Evolutionary conservation across 2,888 invertebrate genomes (phyloP).

Genomic region (Volucella zonaria): DNA sequence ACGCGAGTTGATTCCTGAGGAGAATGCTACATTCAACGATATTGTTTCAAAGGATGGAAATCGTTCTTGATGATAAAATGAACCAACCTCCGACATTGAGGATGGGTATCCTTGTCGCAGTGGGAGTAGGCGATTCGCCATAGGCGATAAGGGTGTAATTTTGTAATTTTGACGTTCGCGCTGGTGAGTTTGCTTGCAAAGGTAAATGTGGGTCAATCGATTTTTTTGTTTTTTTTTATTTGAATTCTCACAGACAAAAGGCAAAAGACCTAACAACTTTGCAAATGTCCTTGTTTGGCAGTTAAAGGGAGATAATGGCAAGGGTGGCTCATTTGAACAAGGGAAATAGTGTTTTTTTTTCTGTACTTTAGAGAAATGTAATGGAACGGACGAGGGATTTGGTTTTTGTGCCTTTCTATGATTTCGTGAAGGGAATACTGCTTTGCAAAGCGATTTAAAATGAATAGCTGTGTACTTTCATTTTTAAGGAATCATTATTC

Average conservation of each 20-base stretch:
- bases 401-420: no score
- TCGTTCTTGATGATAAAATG: constrained; percentile 43
- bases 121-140: neutral
- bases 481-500: no score
- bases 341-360: neutral
- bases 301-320: constrained; percentile 39
- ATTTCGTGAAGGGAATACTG: no score
- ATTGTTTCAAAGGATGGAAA: constrained; percentile 58
- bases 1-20: constrained; percentile 13
- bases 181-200: constrained; percentile 34
- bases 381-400: neutral
- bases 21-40: constrained; percentile 36
- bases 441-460: no score
- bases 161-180: constrained; percentile 18
- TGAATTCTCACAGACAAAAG: neutral
- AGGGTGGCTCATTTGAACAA: constrained; percentile 34
- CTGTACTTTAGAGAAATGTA: neutral
- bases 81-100: neutral
- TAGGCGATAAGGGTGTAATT: constrained; percentile 35
- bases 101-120: neutral
- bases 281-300: constrained; percentile 52
- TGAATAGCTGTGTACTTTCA: no score
- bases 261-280: constrained; percentile 35
- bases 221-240: constrained; percentile 41
- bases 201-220: constrained; percentile 64